These are phyloP conservation scores for Lasioglossum calceatum DNA, from an alignment of 2,888 invertebrate genomes.

Conservation along the genomic window DNA sequence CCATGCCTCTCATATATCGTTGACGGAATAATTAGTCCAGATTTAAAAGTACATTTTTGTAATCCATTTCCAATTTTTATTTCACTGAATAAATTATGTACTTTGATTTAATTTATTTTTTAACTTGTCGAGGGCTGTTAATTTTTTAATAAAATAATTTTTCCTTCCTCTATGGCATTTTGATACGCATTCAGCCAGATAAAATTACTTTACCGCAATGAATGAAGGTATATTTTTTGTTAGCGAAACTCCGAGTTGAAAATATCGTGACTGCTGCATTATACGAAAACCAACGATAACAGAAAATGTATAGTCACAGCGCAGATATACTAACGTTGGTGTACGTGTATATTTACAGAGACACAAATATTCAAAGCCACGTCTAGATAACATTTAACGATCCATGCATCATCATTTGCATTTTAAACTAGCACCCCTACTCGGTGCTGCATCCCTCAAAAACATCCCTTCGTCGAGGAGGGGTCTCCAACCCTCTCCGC, in stretches of 20 bases:
- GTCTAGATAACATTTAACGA: constrained; percentile 4
- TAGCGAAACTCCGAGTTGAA: not conserved
- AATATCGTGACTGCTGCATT: not conserved
- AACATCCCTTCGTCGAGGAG: not conserved
- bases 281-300: not conserved
- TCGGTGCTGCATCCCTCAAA: not conserved
- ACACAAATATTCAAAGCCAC: not conserved
- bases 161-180: not conserved
- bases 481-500: not conserved
- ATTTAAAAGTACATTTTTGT: too few species aligned
- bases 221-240: not conserved
- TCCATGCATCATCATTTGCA: constrained; percentile 3
- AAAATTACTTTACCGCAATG: not conserved
- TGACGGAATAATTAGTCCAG: too few species aligned
- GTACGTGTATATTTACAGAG: not conserved
- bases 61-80: too few species aligned
- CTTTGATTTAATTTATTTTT: too few species aligned
- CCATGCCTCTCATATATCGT: too few species aligned
- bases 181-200: not conserved
- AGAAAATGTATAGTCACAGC: not conserved
- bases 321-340: not conserved
- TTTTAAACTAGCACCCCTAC: not conserved
- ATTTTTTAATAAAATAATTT: too few species aligned
- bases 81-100: too few species aligned
- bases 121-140: too few species aligned